These are phyloP conservation scores for Papilio dardanus DNA, from an alignment of 1,140 invertebrate genomes.

Conservation along the genomic window DNA sequence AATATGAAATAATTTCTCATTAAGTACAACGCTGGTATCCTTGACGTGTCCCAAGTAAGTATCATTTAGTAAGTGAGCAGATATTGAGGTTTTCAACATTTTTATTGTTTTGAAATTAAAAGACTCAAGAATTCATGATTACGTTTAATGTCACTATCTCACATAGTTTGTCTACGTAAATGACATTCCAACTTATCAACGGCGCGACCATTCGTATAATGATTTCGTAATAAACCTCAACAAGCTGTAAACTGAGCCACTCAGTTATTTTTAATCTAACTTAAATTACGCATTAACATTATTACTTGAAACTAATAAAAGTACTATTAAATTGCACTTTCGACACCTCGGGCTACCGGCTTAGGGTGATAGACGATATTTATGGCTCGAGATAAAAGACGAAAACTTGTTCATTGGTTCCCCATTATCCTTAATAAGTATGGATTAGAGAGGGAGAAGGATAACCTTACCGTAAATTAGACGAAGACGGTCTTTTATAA, in stretches of 20 bases:
- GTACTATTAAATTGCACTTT: slow-evolving; percentile 70
- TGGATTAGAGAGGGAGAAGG: slow-evolving; percentile 75
- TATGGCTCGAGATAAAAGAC: slow-evolving; percentile 74
- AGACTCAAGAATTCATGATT: slow-evolving; percentile 22
- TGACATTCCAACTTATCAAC: slow-evolving; percentile 18
- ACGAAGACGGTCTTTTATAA: slow-evolving; percentile 70
- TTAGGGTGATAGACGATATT: slow-evolving; percentile 68
- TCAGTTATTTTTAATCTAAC: slow-evolving; percentile 52
- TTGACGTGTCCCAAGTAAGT: no score
- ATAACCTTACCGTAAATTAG: slow-evolving; percentile 70
- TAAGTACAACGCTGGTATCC: no score
- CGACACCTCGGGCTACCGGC: slow-evolving; percentile 71
- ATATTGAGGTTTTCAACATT: no score
- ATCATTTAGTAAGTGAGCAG: no score
- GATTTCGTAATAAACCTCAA: slow-evolving; percentile 29
- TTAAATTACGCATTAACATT: slow-evolving; percentile 58
- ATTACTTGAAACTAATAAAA: slow-evolving; percentile 68
- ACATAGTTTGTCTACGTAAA: slow-evolving; percentile 22
- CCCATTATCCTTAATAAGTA: slow-evolving; percentile 81
- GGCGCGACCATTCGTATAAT: slow-evolving; percentile 14
- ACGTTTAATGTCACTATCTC: neutral
- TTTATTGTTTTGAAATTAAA: neutral
- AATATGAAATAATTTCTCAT: no score
- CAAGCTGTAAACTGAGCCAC: slow-evolving; percentile 31
- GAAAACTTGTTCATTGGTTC: slow-evolving; percentile 76